These are phyloP conservation scores for Lycaena phlaeas DNA, from an alignment of 2,888 invertebrate genomes.

Conservation along the genomic window DNA sequence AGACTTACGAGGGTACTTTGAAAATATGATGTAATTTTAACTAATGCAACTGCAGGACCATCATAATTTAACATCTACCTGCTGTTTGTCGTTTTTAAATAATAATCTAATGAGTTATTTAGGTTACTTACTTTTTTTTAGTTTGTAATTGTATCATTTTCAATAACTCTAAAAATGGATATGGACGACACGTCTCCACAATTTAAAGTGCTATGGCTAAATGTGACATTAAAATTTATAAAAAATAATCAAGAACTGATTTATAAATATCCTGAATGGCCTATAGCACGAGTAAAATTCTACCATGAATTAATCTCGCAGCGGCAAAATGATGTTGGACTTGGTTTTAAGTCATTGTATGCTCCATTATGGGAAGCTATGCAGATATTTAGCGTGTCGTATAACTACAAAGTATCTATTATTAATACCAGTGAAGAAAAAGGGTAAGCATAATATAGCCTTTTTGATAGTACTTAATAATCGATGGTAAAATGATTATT, in stretches of 20 bases:
- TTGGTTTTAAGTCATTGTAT: constrained; percentile 24
- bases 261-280: constrained; percentile 30
- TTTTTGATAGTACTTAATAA: too few relatives aligned
- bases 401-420: constrained; percentile 17
- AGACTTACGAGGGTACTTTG: too few relatives aligned
- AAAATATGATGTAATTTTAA: too few relatives aligned
- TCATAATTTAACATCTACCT: too few relatives aligned
- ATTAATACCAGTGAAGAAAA: constrained; percentile 8
- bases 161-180: constrained; percentile 6
- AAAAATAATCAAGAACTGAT: constrained; percentile 23
- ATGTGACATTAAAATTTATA: constrained; percentile 31
- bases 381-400: constrained; percentile 17
- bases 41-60: too few relatives aligned
- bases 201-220: constrained; percentile 27
- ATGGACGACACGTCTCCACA: background rate
- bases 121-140: background rate
- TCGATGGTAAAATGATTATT: too few relatives aligned
- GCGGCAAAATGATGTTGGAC: constrained; percentile 15
- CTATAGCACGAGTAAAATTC: constrained; percentile 23
- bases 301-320: constrained; percentile 23
- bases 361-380: constrained; percentile 30
- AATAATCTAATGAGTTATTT: background rate
- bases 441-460: constrained; percentile 18
- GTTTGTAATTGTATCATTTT: too few relatives aligned
- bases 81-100: too few relatives aligned